Evolutionary conservation across 1,140 invertebrate species (phyloP).

Genomic region (Caerostris extrusa): DNA sequence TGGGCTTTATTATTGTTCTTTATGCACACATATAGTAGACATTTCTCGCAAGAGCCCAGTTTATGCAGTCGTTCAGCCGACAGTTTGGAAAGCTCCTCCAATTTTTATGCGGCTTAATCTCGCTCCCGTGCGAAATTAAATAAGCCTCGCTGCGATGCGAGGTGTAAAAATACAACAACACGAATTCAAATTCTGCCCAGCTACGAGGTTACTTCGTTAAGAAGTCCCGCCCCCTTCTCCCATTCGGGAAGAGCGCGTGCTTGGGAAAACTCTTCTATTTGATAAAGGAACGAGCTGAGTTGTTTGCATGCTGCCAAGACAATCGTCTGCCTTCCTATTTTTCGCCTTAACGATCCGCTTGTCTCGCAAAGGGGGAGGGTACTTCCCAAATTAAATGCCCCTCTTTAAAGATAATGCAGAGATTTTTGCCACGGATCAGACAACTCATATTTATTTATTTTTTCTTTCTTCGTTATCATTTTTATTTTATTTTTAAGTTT

Average conservation of each 20-base stretch:
- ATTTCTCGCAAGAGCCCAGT: not conserved
- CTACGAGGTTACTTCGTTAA: not conserved
- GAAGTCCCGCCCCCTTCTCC: not conserved
- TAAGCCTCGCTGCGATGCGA: not conserved
- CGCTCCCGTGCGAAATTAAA: not conserved
- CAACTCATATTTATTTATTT: no score
- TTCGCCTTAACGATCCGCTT: not conserved
- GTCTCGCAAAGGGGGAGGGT: not conserved
- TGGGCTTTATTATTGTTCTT: no score
- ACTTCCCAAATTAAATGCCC: not conserved
- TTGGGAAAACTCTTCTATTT: not conserved
- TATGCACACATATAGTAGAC: no score
- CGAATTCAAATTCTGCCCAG: not conserved
- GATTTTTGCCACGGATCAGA: not conserved
- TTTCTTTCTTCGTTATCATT: no score
- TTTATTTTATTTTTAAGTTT: no score
- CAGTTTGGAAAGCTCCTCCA: not conserved
- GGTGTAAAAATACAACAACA: not conserved
- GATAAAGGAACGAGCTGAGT: not conserved
- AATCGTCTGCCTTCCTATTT: not conserved
- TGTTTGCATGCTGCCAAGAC: not conserved
- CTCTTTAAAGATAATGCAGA: not conserved
- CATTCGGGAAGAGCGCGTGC: not conserved
- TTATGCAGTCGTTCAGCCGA: not conserved
- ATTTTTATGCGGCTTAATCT: not conserved